These are phyloP conservation scores for Rhinoptilus africanus DNA, from an alignment of 2,113 vertebrate species.

Conservation along the genomic window DNA sequence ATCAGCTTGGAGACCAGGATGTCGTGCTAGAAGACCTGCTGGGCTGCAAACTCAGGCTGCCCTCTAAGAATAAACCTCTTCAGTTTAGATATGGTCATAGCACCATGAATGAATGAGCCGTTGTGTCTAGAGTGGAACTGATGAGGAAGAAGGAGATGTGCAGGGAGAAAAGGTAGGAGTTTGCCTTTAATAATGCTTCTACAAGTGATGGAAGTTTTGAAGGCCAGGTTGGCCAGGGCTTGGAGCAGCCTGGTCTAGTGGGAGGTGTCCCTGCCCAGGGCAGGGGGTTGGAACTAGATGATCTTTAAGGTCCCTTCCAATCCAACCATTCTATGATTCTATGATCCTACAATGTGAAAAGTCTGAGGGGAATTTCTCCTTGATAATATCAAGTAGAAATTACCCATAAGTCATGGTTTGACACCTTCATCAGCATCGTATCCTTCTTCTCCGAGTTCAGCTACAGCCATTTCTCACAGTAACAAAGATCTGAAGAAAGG, in stretches of 20 bases:
- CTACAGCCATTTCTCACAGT: neutral
- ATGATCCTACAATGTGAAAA: neutral
- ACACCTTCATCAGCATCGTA: neutral
- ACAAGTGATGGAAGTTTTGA: neutral
- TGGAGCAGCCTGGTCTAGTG: neutral
- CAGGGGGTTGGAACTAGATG: neutral
- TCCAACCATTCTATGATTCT: neutral
- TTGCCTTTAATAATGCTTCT: neutral
- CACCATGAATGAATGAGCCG: accelerated
- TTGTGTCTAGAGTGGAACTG: accelerated
- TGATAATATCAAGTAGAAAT: neutral
- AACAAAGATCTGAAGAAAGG: neutral
- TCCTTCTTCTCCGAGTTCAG: neutral
- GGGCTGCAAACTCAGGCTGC: neutral
- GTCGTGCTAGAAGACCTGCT: neutral
- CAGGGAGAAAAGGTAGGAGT: neutral
- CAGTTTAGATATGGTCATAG: neutral
- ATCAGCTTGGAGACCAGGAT: too few species aligned
- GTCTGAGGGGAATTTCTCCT: neutral
- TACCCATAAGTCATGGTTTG: neutral
- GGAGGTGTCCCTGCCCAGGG: neutral
- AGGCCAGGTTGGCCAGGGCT: neutral
- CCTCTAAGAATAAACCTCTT: neutral
- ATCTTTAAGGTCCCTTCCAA: neutral
- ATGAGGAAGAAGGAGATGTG: neutral